Evolutionary conservation across 2,797 vertebrate species (phyloP), one percentile per base, ranked within the genome.

Genomic region (Denticeps clupeoides): DNA sequence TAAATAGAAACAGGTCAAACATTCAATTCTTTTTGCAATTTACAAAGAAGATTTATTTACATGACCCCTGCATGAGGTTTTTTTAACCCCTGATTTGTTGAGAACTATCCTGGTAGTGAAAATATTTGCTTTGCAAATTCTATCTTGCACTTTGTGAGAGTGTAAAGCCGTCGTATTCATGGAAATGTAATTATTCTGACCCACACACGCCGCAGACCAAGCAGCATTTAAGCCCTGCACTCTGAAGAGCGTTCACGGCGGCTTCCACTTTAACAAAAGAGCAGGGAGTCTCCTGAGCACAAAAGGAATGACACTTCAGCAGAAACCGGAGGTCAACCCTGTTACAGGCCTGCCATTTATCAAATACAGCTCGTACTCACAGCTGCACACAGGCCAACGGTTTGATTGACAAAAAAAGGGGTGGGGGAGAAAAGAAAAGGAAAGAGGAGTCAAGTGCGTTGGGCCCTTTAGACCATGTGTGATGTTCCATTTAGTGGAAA

Each of bases 251-350:
- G 51, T 50, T 47, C 47, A 50, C 44, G 45, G 38, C 35, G 41
- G 43, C 41, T 37, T 55, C 44, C 8, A 54, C 45, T 38, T 38
- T 23, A 59, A 51, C 16, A 29, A 15, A 55, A 59, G 56, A 35
- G 23, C 11, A 31, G 21, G 23, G 21, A 15, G 47, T 55, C 59
- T 64, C 47, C 45, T 16, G 56, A 49, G 62, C 32, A 25, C 49
- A 33, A 47, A n/a, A 47, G 45, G 52, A 60, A 60, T 49, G 47
- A 40, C 62, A 62, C 59, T 64, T 56, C 43, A 63, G 60, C 51
- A 47, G 58, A 51, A 55, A 60, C 42, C 24, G 42, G 55, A 59
- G 54, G 59, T 62, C 57, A 53, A 38, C 46, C 38, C 15, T 18
- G 54, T 22, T 27, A 41, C 33, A 44, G 57, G 53, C 51, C 56